Percentiles rank a stretch among this genome's conserved stretches.
These are phyloP conservation scores for Drymodes brunneopygia DNA, from an alignment of 2,113 vertebrate species.

Conservation along the genomic window DNA sequence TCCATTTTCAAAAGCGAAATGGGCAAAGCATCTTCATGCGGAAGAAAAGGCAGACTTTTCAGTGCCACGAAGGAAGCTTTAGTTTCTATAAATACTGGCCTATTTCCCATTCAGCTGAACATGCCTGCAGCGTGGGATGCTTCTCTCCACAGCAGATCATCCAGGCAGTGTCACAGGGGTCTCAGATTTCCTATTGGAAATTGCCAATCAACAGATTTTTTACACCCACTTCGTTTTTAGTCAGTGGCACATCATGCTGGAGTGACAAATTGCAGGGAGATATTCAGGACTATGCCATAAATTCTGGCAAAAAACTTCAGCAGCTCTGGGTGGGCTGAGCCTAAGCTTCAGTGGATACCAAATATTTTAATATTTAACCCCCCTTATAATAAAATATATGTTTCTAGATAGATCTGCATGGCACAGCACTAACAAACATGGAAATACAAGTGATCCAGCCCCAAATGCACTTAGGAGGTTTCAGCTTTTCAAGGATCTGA, in stretches of 20 bases:
- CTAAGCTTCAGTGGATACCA: conserved; percentile 31
- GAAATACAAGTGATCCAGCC: not conserved
- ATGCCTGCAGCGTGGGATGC: conserved; percentile 35
- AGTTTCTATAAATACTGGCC: not conserved
- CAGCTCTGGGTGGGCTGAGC: conserved; percentile 16
- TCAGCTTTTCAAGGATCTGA: not conserved
- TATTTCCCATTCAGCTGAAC: conserved; percentile 6
- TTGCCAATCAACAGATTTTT: conserved; percentile 41
- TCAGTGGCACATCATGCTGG: conserved; percentile 5
- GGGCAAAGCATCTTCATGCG: not conserved
- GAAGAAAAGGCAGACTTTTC: not conserved
- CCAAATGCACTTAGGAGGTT: not conserved
- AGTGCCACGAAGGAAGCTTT: not conserved
- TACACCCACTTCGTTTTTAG: conserved; percentile 18
- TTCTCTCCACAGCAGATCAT: conserved; percentile 1
- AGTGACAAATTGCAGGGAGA: conserved; percentile 31
- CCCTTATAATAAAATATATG: not conserved
- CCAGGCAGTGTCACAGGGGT: conserved; percentile 3
- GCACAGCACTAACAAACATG: not conserved
- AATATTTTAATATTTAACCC: conserved; percentile 36
- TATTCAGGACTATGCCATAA: conserved; percentile 45
- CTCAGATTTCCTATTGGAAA: conserved; percentile 66
- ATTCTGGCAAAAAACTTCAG: conserved; percentile 11
- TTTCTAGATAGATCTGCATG: not conserved
- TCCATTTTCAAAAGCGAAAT: not conserved